Evolutionary conservation across 1,140 invertebrate species (phyloP).

Genomic region (Argopecten irradians): DNA sequence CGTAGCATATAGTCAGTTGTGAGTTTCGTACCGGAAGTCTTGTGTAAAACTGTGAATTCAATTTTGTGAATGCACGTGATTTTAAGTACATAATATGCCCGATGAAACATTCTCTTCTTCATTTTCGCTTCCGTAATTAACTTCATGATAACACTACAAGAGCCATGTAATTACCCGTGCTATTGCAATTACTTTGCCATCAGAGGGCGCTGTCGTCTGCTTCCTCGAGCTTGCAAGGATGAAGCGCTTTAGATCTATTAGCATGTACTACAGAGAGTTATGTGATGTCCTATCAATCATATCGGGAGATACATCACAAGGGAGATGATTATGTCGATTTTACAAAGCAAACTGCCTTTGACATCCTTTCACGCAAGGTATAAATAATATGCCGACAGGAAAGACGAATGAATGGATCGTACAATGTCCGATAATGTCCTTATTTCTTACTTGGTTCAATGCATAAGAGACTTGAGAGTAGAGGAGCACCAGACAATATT

Average conservation of each 20-base stretch:
- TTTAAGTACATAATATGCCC: not conserved
- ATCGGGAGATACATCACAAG: not conserved
- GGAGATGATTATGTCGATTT: too few species aligned
- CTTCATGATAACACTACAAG: not conserved
- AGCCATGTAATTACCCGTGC: not conserved
- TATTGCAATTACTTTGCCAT: not conserved
- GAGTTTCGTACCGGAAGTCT: slow-evolving; percentile 7
- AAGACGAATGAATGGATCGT: too few species aligned
- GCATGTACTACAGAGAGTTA: not conserved
- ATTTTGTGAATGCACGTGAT: not conserved
- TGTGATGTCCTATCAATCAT: not conserved
- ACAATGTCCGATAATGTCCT: too few species aligned
- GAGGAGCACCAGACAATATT: too few species aligned
- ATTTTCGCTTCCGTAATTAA: not conserved
- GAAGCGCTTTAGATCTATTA: not conserved
- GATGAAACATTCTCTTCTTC: not conserved
- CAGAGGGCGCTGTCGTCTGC: not conserved
- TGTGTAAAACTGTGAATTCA: not conserved
- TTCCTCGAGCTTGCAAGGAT: not conserved
- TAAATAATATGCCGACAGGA: too few species aligned
- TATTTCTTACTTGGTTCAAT: too few species aligned
- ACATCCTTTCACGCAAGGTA: too few species aligned
- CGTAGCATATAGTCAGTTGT: not conserved
- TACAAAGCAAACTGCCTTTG: too few species aligned
- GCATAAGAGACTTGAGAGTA: too few species aligned